A percentile compares a stretch with the other conserved stretches of the same genome.
phyloP scores from a whole-genome alignment of 2,113 vertebrate species.

The Chaenocephalus aceratus region DNA sequence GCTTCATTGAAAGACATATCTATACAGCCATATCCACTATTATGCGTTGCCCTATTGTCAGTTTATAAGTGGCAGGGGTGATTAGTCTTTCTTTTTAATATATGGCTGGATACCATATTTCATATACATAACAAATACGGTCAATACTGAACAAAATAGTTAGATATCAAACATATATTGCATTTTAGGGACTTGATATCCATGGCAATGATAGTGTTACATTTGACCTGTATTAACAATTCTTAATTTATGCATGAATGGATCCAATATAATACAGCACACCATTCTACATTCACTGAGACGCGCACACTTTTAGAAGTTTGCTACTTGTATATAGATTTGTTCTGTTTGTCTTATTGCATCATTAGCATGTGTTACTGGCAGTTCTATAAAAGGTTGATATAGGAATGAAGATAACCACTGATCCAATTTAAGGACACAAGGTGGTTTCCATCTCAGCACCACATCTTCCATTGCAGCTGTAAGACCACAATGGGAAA shows the following conservation, averaged over 20 bases:
- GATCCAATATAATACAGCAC: background rate
- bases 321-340: background rate
- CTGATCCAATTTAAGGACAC: conserved; percentile 54
- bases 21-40: background rate
- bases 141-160: background rate
- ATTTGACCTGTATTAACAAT: background rate
- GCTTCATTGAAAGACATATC: background rate
- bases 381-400: conserved; percentile 14
- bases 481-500: background rate
- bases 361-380: conserved; percentile 28
- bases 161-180: background rate
- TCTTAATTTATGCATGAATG: background rate
- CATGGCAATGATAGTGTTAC: background rate
- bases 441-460: conserved; percentile 33
- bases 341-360: background rate
- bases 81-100: background rate
- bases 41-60: background rate
- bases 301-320: background rate
- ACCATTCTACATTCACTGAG: background rate
- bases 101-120: background rate
- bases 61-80: background rate
- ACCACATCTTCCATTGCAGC: conserved; percentile 11
- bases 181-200: background rate
- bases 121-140: background rate
- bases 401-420: conserved; percentile 23